Conservation (phyloP, 2,113 vertebrate genomes). For the Copsychus sechellarum region DNA sequence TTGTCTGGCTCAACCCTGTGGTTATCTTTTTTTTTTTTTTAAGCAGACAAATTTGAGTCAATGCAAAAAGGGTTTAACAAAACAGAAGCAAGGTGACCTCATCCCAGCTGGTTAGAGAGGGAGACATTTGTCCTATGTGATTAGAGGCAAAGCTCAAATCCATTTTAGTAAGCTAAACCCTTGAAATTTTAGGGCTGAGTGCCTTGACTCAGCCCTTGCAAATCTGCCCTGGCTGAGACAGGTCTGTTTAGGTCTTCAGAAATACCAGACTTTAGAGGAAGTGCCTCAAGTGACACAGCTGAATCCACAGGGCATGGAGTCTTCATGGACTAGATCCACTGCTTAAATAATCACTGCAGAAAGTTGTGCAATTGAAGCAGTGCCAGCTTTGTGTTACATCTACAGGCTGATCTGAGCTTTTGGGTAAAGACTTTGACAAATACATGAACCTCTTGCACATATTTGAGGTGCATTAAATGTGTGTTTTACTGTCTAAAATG, state of each 20-base stretch:
- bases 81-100: constrained; percentile 50
- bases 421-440: not conserved
- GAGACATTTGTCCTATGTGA: not conserved
- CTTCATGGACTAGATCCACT: not conserved
- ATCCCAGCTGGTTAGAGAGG: not conserved
- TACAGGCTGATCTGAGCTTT: not conserved
- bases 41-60: not conserved
- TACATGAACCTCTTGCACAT: not conserved
- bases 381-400: not conserved
- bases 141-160: constrained; percentile 20
- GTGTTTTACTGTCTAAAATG: not conserved
- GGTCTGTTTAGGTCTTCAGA: not conserved
- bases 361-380: not conserved
- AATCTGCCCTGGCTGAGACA: not conserved
- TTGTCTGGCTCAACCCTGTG: not conserved
- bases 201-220: not conserved
- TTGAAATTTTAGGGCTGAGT: not conserved
- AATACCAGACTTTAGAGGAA: not conserved
- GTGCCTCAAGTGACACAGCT: not conserved
- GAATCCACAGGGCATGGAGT: not conserved
- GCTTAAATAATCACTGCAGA: not conserved
- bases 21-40: not conserved
- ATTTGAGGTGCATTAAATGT: not conserved
- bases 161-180: not conserved
- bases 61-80: not conserved